Base-by-base conservation (phyloP, 2,888 invertebrate genomes). In the Stramonita haemastoma region DNA sequence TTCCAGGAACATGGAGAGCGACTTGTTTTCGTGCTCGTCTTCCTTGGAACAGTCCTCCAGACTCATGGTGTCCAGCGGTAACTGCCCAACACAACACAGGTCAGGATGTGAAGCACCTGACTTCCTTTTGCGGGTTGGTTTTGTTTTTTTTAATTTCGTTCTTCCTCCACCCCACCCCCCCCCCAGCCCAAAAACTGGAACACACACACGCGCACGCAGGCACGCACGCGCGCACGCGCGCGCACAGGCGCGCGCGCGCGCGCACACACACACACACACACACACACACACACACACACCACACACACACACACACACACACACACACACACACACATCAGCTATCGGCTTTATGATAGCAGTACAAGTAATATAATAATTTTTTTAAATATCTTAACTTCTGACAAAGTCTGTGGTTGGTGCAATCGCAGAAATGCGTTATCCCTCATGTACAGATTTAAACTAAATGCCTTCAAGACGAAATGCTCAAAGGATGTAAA, bases 261-360 rank as follows among this genome's bases (percentile, higher is more conserved):
- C 19, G 8, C 81, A 46, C 8, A 11, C 29, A 83, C 36, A 83
- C 81, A 46, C 6, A 46, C 29, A 83, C 95, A 94, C 97, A 97
- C 93, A 98, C 97, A 90, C 97, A 96, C 66, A 97, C 96, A 83
- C 98, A 97, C 90, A 98, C 97, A 91, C 97, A 97, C 19, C 98
- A 98, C 94, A 98, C 96, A 89, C 97, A 95, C 96, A 98, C 98
- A 90, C 98, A 97, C 89, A 98, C 96, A 87, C 97, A 97, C 91
- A 98, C 97, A 96, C 98, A 98, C 94, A 97, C 97, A 96, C 98
- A 97, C 91, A 98, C 97, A 89, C 96, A 96, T 88, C 96, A n/a
- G n/a, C n/a, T n/a, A n/a, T n/a, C n/a, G n/a, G n/a, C n/a, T n/a
- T n/a, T n/a, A n/a, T n/a, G n/a, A n/a, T n/a, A n/a, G n/a, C n/a